Evolutionary conservation across 2,113 vertebrate species (phyloP), one percentile per base, ranked within the genome.

Genomic region (Cromileptes altivelis): DNA sequence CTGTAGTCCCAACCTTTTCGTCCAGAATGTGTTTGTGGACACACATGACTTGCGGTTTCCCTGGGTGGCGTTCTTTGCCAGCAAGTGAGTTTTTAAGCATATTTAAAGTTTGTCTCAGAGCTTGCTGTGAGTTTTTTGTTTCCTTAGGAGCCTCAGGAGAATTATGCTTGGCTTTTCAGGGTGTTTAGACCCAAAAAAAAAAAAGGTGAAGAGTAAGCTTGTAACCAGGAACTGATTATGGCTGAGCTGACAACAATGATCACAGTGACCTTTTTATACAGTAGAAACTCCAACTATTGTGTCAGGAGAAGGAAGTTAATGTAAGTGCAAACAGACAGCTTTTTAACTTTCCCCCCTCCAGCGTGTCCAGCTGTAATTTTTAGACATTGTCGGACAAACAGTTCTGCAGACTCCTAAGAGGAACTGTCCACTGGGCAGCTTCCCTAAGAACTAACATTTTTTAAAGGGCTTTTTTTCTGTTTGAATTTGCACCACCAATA

Each of bases 11-110:
- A 99, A 99, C 94, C 97, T 99, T 69, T 99, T 99, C 9, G 98
- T 99, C 87, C 98, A 99, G 95, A 99, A 99, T 1, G 98, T 99
- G 40, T 99, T 99, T 1, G 98, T 99, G 94, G 98, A 99, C 88
- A 99, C 98, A 0, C 98, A 99, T 0, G 98, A 99, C 81, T 95
- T 99, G 52, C 96, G 98, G 67, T 99, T 99, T 90, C 98, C 98
- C 2, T 99, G 98, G 98, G 98, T 99, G 40, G 98, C 98, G 4
- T 99, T 99, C 95, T 99, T 99, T 10, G 98, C 98, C 88, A 99
- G 98, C 98, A 97, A 97, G 97, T 98, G 92, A 95, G 97, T 94
- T 12, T n/a, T 14, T 2, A 71, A 53, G 30, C 23, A 4, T 1
- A 19, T 56, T 19, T 61, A 13, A 12, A 33, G 2, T 53, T 55